phyloP scores from a whole-genome alignment of 2,797 vertebrate species.

The Varecia variegata region DNA sequence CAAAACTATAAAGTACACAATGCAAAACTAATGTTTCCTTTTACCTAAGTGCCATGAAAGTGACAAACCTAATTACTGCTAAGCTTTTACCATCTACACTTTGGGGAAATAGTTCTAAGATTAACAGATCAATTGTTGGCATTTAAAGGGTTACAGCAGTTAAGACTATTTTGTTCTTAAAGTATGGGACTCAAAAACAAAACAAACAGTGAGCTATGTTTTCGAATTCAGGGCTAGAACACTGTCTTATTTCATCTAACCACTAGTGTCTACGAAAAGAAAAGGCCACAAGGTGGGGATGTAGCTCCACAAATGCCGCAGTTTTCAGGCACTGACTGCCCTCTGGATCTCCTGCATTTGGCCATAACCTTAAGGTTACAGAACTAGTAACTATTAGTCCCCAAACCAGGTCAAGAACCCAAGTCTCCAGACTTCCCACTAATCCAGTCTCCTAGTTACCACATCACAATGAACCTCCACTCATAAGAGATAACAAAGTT shows the following conservation, averaged over 20 bases:
- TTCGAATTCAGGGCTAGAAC: background rate
- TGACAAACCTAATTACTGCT: background rate
- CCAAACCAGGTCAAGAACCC: background rate
- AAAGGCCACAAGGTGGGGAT: background rate
- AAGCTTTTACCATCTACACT: background rate
- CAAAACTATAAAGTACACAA: slow-evolving; percentile 14
- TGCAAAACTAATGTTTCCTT: background rate
- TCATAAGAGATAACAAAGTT: background rate
- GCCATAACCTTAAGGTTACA: background rate
- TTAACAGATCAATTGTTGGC: background rate
- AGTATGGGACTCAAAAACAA: background rate
- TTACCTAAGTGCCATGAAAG: background rate
- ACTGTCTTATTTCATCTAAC: background rate
- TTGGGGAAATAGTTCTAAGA: background rate
- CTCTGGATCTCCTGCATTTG: background rate
- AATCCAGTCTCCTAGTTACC: background rate
- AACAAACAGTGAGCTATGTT: background rate
- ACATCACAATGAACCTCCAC: background rate
- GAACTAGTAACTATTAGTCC: background rate
- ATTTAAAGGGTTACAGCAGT: background rate
- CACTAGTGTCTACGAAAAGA: background rate
- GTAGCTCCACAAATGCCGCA: background rate
- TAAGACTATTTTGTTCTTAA: background rate
- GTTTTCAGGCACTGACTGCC: too few species aligned
- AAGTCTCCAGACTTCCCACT: background rate